A percentile compares a stretch with the other conserved stretches of the same genome.
Evolutionary conservation across 2,113 vertebrate species (phyloP).

Genomic region (Phoenicopterus ruber): DNA sequence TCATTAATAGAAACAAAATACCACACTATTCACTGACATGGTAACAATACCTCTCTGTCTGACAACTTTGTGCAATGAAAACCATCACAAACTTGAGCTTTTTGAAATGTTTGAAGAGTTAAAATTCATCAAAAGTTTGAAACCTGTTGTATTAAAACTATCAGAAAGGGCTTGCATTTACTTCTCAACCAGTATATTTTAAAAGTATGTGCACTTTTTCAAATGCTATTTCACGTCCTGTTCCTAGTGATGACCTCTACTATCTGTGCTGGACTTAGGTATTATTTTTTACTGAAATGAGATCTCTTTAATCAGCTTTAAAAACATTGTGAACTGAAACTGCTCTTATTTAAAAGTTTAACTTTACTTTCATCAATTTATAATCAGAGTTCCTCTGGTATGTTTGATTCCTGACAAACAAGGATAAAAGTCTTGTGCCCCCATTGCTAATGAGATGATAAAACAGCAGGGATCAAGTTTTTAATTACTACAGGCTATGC

Average conservation of each 20-base stretch:
- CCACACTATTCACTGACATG: not conserved
- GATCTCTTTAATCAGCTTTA: slow-evolving; percentile 75
- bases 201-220: not conserved
- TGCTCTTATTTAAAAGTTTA: slow-evolving; percentile 82
- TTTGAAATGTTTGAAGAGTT: not conserved
- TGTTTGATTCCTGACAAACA: slow-evolving; percentile 89
- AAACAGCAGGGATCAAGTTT: slow-evolving; percentile 92
- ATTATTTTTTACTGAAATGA: slow-evolving; percentile 36
- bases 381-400: slow-evolving; percentile 82
- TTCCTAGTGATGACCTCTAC: slow-evolving; percentile 54
- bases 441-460: slow-evolving; percentile 94
- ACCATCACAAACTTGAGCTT: not conserved
- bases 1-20: not conserved
- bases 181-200: not conserved
- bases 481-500: slow-evolving; percentile 95
- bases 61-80: not conserved
- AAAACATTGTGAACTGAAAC: slow-evolving; percentile 75
- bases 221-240: not conserved
- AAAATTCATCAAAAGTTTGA: not conserved
- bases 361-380: slow-evolving; percentile 84
- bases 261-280: slow-evolving; percentile 43
- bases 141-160: not conserved
- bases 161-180: not conserved
- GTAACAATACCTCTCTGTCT: not conserved
- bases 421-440: slow-evolving; percentile 89